These are phyloP conservation scores for Hirtodrosophila confusa DNA, from an alignment of 2,888 invertebrate species.

Conservation along the genomic window DNA sequence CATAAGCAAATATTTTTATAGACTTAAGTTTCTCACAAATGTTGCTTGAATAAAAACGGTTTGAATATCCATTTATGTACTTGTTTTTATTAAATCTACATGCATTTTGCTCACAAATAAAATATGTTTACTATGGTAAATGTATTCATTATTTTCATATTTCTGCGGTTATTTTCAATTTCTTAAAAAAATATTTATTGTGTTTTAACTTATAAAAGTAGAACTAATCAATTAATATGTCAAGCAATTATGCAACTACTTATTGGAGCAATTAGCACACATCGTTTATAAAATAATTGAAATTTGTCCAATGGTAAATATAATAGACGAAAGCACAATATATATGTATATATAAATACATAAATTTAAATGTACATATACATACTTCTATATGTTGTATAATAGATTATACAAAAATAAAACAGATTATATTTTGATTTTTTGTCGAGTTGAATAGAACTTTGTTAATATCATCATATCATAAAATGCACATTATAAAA, in stretches of 20 bases:
- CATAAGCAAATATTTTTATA: too few relatives aligned
- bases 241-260: slow-evolving; percentile 50
- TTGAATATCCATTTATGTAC: slow-evolving; percentile 43
- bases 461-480: slow-evolving; percentile 81
- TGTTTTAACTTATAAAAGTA: slow-evolving; percentile 55
- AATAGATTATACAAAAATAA: slow-evolving; percentile 78
- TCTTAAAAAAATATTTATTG: slow-evolving; percentile 79
- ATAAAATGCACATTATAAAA: slow-evolving; percentile 79
- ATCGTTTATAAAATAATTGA: slow-evolving; percentile 41
- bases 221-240: slow-evolving; percentile 52
- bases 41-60: background rate
- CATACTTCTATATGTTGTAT: slow-evolving; percentile 48
- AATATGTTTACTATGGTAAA: slow-evolving; percentile 74
- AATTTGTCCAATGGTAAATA: slow-evolving; percentile 41
- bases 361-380: slow-evolving; percentile 65
- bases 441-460: slow-evolving; percentile 80
- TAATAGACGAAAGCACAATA: slow-evolving; percentile 51
- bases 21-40: background rate
- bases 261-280: slow-evolving; percentile 58
- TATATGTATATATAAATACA: slow-evolving; percentile 47
- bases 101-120: slow-evolving; percentile 79
- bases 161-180: slow-evolving; percentile 67
- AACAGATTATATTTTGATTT: slow-evolving; percentile 79
- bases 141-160: slow-evolving; percentile 67
- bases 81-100: slow-evolving; percentile 77